Base-by-base conservation (phyloP, 1,140 invertebrate species). In the Latrodectus geometricus region DNA sequence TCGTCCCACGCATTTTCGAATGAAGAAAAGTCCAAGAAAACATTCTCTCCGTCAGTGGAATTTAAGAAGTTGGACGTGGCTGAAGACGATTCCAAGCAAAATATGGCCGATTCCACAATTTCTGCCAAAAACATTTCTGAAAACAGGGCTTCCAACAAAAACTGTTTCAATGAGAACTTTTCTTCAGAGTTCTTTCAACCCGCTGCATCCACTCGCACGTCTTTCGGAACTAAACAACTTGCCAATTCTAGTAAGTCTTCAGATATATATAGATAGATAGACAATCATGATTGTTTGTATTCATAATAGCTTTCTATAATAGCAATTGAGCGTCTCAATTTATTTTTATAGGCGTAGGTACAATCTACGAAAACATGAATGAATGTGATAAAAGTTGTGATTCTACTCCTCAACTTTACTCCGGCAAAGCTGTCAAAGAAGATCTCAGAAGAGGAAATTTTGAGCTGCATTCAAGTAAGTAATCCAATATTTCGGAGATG, bases 1-100 rank as follows among this genome's bases (percentile, higher is more conserved):
- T 17, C 17, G 4, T 35, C 54, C 9, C 70, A 48, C n/a, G 61
- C n/a, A 15, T 54, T 48, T 12, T 17, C 74, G 12, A 52, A 20
- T 9, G 20, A 54, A 52, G 74, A 86, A 52, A 65, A 86, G 14
- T 79, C 52, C 15, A 70, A 65, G 15, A 87, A 87, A 68, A 87
- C 85, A 11, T 87, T 87, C 12, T 87, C 85, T 14, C 85, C 85
- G 12, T 87, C 85, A 7, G 77, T 80, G 11, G 85, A 87, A 66
- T 87, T 87, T 23, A 87, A 87, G 61, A 87, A 87, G 20, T 12
- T 87, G 17, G 85, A 80, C 17, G 78, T 80, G 0, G 78, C 56
- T 9, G 76, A 68, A 8, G 76, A 78, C 14, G 48, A 78, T 17
- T 61, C 54, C n/a, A 68, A 78, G 48, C 35, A 7, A 9, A 52